Evolutionary conservation across 2,797 vertebrate genomes (phyloP).

Genomic region (Buphagus erythrorhynchus): DNA sequence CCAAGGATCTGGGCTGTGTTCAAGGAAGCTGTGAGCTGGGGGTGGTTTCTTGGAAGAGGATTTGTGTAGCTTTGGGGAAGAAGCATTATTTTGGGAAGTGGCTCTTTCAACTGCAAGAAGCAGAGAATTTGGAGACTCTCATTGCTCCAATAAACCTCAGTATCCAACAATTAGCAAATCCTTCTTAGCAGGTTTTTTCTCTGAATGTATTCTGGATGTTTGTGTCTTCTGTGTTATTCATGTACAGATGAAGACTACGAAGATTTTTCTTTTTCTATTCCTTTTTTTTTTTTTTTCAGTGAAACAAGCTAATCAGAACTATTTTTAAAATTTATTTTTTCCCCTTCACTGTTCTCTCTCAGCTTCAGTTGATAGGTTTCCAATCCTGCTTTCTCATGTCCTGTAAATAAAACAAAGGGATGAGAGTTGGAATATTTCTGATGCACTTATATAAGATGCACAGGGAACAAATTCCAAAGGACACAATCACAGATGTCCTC

Average conservation of each 20-base stretch:
- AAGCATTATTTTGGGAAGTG: not conserved
- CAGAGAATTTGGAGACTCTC: not conserved
- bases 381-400: conserved; percentile 23
- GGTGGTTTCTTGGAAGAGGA: not conserved
- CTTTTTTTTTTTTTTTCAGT: not conserved
- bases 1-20: not conserved
- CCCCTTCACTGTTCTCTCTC: not conserved
- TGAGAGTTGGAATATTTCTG: conserved; percentile 26
- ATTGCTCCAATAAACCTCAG: not conserved
- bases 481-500: conserved; percentile 55
- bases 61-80: not conserved
- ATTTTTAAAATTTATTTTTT: conserved; percentile 4
- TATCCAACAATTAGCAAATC: not conserved
- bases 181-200: not conserved
- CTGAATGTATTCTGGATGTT: not conserved
- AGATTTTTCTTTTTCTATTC: not conserved
- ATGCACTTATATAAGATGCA: conserved; percentile 13
- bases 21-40: not conserved
- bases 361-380: conserved; percentile 10
- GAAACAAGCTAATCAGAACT: not conserved
- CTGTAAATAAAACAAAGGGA: conserved; percentile 52
- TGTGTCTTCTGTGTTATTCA: not conserved
- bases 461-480: conserved; percentile 37
- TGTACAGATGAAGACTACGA: not conserved
- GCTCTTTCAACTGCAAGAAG: not conserved